A percentile compares a stretch with the other conserved stretches of the same genome.
phyloP scores from a whole-genome alignment of 2,113 vertebrate genomes.

The Chaetodon auriga region DNA sequence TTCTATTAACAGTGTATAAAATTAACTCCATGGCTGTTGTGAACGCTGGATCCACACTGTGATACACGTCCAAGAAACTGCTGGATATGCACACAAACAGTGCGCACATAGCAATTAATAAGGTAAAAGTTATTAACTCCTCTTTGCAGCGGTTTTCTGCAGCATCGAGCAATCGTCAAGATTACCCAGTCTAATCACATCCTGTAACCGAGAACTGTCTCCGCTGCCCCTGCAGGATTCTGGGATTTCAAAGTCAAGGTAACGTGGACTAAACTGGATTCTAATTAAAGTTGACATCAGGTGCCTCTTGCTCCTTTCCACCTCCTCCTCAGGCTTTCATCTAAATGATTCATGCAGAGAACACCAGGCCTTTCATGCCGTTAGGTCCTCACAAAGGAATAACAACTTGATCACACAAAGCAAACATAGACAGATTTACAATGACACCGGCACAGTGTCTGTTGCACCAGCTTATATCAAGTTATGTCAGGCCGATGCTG shows the following conservation, averaged over 20 bases:
- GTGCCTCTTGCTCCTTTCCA: slow-evolving; percentile 70
- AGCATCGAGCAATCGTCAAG: slow-evolving; percentile 42
- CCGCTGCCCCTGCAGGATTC: slow-evolving; percentile 74
- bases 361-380: slow-evolving; percentile 74
- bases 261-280: slow-evolving; percentile 80
- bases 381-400: slow-evolving; percentile 78
- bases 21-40: slow-evolving; percentile 9
- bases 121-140: slow-evolving; percentile 37
- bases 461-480: slow-evolving; percentile 64
- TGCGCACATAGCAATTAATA: neutral
- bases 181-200: slow-evolving; percentile 79
- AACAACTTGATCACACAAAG: slow-evolving; percentile 78
- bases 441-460: slow-evolving; percentile 71
- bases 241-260: slow-evolving; percentile 83
- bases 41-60: neutral
- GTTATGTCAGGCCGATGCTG: slow-evolving; percentile 58
- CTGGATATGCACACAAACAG: neutral
- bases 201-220: slow-evolving; percentile 71
- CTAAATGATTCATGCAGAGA: slow-evolving; percentile 84
- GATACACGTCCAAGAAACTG: neutral
- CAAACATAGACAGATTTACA: slow-evolving; percentile 75
- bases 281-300: slow-evolving; percentile 85
- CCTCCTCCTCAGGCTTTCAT: slow-evolving; percentile 79
- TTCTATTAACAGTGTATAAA: slow-evolving; percentile 20
- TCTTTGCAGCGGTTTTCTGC: slow-evolving; percentile 48